Evolutionary conservation across 2,888 invertebrate species (phyloP).

Genomic region (Fragum sueziense): DNA sequence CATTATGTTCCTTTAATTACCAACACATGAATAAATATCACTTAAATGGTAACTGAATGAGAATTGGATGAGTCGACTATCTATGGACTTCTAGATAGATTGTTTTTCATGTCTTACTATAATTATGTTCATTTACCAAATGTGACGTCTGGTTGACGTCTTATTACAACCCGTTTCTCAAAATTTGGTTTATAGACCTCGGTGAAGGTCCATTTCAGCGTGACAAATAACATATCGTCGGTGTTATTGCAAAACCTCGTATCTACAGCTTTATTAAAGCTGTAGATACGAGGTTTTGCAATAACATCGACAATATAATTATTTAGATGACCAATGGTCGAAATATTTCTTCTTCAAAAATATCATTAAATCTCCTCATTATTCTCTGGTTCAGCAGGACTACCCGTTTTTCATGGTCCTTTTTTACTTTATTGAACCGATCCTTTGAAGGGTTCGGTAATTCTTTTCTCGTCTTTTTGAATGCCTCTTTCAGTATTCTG

Average conservation of each 20-base stretch:
- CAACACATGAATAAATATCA: not conserved
- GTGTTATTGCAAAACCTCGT: no score
- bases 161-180: no score
- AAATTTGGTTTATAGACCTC: not conserved
- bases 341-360: constrained; percentile 33
- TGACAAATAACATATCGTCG: no score
- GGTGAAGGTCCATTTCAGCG: not conserved
- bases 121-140: no score
- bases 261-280: no score
- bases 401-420: constrained; percentile 22
- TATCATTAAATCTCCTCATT: constrained; percentile 40
- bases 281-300: no score
- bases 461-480: constrained; percentile 46
- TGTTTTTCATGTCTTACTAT: no score
- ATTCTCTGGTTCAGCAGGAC: constrained; percentile 26
- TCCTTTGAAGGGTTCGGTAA: constrained; percentile 36
- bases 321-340: not conserved
- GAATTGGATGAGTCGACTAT: no score
- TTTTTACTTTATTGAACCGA: constrained; percentile 33
- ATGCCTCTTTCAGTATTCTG: constrained; percentile 48
- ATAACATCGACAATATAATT: no score
- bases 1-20: no score
- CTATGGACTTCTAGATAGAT: not conserved
- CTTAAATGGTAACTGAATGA: not conserved
- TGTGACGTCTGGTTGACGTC: no score